These are phyloP conservation scores for Epizoanthus scotinus DNA, from an alignment of 92 coral and sea anemone genomes.

Conservation along the genomic window DNA sequence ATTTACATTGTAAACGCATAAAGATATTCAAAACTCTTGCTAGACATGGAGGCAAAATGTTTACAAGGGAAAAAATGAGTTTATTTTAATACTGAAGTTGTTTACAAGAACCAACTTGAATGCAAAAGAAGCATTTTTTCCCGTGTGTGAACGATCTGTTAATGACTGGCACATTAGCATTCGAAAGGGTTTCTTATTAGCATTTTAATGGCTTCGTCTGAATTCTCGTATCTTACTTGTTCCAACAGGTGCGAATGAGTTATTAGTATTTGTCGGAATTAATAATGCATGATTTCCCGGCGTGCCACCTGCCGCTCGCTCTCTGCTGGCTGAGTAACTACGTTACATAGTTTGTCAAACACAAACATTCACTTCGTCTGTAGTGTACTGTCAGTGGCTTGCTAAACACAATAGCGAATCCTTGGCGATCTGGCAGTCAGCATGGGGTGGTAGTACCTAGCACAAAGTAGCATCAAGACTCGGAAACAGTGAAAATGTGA, in stretches of 20 bases:
- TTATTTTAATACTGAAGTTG: background rate
- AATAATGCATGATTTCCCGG: constrained; percentile 12
- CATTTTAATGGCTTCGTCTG: constrained; percentile 17
- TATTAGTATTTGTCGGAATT: background rate
- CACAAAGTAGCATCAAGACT: background rate
- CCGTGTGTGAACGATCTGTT: background rate
- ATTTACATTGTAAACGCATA: no score
- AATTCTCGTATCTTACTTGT: background rate
- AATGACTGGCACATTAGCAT: background rate
- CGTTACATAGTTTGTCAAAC: constrained; percentile 20
- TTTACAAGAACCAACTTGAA: background rate
- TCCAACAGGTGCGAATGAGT: constrained; percentile 29
- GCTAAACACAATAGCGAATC: background rate
- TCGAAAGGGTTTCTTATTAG: constrained; percentile 18
- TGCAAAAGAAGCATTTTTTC: background rate
- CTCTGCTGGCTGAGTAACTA: constrained; percentile 7
- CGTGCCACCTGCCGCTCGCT: constrained; percentile 6
- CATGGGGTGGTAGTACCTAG: background rate
- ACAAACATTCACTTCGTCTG: constrained; percentile 12
- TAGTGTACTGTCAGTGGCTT: no score
- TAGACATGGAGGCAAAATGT: background rate
- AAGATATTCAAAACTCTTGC: no score
- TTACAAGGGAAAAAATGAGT: background rate
- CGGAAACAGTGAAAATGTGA: background rate
- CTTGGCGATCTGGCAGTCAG: background rate